Base-by-base conservation (phyloP, 30 jellyfish, hydroid and myxozoan species). In the Mastigias papua region DNA sequence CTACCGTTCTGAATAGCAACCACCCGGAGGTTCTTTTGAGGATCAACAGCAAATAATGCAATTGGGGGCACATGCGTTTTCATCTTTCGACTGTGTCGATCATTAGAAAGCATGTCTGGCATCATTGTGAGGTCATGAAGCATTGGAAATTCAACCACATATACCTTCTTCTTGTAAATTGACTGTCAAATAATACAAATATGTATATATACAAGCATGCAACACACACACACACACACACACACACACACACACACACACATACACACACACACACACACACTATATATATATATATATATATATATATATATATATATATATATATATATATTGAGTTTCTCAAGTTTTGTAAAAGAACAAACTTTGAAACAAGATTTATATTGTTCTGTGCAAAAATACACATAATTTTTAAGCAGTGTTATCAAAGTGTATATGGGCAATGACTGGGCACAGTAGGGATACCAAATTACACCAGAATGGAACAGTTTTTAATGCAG, bases 21-120 rank as follows among this genome's bases (percentile, higher is more conserved):
- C 23, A 72, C 68, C 37, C 37, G 34, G 83, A 72, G 63, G 22
- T 33, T 26, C 68, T 49, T 49, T 33, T 72, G 37, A 33, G 68
- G 66, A 21, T 72, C 67, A 19, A 72, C 83, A 32, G 83, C 83
- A 72, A 72, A 72, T 46, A 72, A 32, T 72, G 83, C 83, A 33
- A 72, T 72, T 7, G 83, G 83, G 23, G 63, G 4, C 15, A 16
- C 62, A 4, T 48, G 83, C 2, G 34, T 2, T 8, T 49, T 48
- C 83, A 72, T 72, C 29, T 37, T 72, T 37, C 1, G 34, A 69
- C 21, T 21, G 42, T 31, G 83, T 2, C 37, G 67, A 23, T 72
- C 83, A 22, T 10, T 2, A 23, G 3, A 15, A 19, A 72, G 83
- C 37, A 34, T 0, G n/a, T 72, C 83, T 0, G n/a, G 33, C 83